Evolutionary conservation across 2,113 vertebrate species (phyloP).

Genomic region (Indicator maculatus): DNA sequence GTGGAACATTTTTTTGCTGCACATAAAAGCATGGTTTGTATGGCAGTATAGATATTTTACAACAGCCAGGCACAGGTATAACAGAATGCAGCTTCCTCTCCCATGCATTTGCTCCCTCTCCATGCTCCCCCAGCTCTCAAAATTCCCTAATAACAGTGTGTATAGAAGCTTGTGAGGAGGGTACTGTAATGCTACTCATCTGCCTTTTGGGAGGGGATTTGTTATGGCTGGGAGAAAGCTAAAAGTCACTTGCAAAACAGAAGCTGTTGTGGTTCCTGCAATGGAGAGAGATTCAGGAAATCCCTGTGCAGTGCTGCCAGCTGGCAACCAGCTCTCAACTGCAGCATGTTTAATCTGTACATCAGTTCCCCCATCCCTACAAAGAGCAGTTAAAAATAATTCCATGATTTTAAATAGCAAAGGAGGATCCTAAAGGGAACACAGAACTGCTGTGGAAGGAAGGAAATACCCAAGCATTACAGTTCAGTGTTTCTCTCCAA

Average conservation of each 20-base stretch:
- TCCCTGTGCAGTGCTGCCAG: background rate
- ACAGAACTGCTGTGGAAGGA: background rate
- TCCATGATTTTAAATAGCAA: background rate
- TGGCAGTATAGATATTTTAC: background rate
- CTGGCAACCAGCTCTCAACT: background rate
- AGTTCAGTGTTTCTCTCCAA: background rate
- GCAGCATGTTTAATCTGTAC: background rate
- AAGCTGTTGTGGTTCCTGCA: background rate
- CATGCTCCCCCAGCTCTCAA: background rate
- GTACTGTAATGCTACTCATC: background rate
- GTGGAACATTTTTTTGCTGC: background rate
- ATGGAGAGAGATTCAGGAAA: background rate
- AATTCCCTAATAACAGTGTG: background rate
- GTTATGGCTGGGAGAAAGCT: background rate
- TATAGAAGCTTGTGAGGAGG: background rate
- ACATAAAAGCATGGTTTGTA: background rate
- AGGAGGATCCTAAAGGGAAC: background rate
- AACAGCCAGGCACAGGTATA: background rate
- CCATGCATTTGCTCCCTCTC: rapidly evolving
- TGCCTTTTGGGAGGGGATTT: background rate
- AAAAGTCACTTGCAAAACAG: background rate
- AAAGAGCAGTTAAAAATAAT: background rate
- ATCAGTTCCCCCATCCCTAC: background rate
- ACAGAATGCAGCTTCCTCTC: background rate
- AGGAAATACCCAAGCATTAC: background rate